phyloP scores from a whole-genome alignment of 2,888 invertebrate species.

The Rhamnusium bicolor region DNA sequence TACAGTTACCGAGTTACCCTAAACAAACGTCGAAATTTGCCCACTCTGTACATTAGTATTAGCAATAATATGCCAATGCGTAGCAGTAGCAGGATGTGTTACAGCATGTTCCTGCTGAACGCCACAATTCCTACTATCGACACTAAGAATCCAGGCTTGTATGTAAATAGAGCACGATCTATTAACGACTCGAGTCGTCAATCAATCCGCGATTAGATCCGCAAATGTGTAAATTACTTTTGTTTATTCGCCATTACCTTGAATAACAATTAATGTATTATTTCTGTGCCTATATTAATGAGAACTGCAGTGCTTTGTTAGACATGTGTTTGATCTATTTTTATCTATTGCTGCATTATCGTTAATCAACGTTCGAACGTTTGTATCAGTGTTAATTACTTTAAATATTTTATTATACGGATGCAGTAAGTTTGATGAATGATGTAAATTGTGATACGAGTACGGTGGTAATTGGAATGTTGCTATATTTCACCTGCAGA shows the following conservation, averaged over 20 bases:
- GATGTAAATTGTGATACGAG: slow-evolving; percentile 2
- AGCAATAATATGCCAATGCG: slow-evolving; percentile 32
- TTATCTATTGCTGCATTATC: slow-evolving; percentile 36
- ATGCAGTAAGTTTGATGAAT: slow-evolving; percentile 40
- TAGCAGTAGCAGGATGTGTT: slow-evolving; percentile 40
- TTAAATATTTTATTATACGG: slow-evolving; percentile 45
- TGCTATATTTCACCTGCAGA: background rate
- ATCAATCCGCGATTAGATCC: slow-evolving; percentile 57
- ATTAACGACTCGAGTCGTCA: slow-evolving; percentile 49
- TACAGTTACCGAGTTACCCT: no score
- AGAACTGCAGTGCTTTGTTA: slow-evolving; percentile 31
- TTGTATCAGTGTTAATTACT: slow-evolving; percentile 39
- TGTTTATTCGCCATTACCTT: slow-evolving; percentile 55
- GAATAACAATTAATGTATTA: slow-evolving; percentile 55
- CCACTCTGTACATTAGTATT: no score
- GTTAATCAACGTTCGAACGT: slow-evolving; percentile 39
- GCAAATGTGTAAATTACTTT: slow-evolving; percentile 58
- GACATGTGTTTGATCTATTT: slow-evolving; percentile 35
- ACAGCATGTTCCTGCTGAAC: slow-evolving; percentile 37
- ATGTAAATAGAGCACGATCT: slow-evolving; percentile 48
- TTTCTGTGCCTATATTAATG: slow-evolving; percentile 29
- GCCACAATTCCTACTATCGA: slow-evolving; percentile 43
- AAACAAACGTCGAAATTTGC: no score
- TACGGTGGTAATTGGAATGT: background rate
- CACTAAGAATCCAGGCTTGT: slow-evolving; percentile 46